A percentile compares a stretch with the other conserved stretches of the same genome.
These are phyloP conservation scores for Drosophila nannoptera DNA, from an alignment of 1,140 invertebrate genomes.

Conservation along the genomic window DNA sequence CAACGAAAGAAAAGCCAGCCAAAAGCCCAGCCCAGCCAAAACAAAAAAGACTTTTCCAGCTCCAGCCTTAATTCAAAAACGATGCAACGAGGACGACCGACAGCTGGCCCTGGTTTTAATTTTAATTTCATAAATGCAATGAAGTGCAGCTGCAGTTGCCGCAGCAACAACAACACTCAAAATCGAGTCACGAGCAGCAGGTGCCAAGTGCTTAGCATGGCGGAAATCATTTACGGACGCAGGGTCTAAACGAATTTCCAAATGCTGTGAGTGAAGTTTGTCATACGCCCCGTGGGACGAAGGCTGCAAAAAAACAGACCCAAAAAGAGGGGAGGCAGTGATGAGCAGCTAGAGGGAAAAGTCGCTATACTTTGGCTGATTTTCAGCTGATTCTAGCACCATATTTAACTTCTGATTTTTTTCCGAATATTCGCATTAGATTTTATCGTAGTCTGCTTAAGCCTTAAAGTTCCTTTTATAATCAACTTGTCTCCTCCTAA, in stretches of 20 bases:
- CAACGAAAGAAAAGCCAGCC: conserved; percentile 1
- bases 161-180: conserved; percentile 17
- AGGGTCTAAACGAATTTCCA: conserved; percentile 55
- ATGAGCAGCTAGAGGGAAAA: neutral
- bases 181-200: conserved; percentile 58
- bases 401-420: no score
- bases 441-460: no score
- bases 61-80: conserved; percentile 28
- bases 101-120: conserved; percentile 50
- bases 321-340: conserved; percentile 7
- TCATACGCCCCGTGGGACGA: conserved; percentile 37
- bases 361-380: no score
- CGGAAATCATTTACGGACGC: conserved; percentile 66
- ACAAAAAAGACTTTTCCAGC: neutral
- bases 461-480: no score
- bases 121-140: conserved; percentile 73
- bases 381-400: no score
- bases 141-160: conserved; percentile 42
- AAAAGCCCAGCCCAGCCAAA: neutral
- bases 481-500: no score
- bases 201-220: conserved; percentile 58
- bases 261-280: conserved; percentile 17
- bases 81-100: conserved; percentile 15
- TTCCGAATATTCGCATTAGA: no score
- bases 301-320: conserved; percentile 15